Percentiles rank a stretch among this genome's conserved stretches.
Conservation (phyloP, 2,888 invertebrate species). For the Neoitamus cyanurus region DNA sequence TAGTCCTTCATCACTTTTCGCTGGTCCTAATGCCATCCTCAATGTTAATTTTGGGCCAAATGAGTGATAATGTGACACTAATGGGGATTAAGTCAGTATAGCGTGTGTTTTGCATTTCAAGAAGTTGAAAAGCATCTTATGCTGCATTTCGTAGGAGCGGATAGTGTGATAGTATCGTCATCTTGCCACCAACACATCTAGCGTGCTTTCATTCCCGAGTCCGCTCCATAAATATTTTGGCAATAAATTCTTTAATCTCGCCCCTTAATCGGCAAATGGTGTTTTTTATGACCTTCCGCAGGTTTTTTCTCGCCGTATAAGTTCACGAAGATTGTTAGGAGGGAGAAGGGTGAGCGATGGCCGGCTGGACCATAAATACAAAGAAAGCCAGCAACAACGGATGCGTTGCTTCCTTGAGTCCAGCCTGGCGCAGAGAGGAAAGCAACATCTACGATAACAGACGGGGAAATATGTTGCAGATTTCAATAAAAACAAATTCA, state of each 20-base stretch:
- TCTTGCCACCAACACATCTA: background rate
- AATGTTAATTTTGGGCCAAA: background rate
- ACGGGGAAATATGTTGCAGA: slow-evolving; percentile 48
- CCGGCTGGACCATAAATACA: slow-evolving; percentile 38
- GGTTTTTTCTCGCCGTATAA: slow-evolving; percentile 51
- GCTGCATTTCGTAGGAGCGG: background rate
- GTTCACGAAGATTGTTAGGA: background rate
- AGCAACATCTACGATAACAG: slow-evolving; percentile 23
- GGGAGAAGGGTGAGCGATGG: background rate
- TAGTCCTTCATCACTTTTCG: background rate
- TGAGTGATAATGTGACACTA: background rate
- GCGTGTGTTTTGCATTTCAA: background rate
- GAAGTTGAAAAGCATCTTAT: background rate
- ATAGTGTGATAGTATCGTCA: background rate
- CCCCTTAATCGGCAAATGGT: slow-evolving; percentile 67
- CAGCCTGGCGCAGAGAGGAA: background rate
- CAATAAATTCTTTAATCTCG: slow-evolving; percentile 68
- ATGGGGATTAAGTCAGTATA: background rate
- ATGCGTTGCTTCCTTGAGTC: slow-evolving; percentile 6
- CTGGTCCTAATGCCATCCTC: background rate
- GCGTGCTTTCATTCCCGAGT: background rate
- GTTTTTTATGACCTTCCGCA: slow-evolving; percentile 62
- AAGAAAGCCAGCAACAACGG: slow-evolving; percentile 32
- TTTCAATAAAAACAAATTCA: slow-evolving; percentile 48
- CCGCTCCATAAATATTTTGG: slow-evolving; percentile 66